Conservation (phyloP, 1,140 invertebrate species). For the Dermatophagoides farinae region DNA sequence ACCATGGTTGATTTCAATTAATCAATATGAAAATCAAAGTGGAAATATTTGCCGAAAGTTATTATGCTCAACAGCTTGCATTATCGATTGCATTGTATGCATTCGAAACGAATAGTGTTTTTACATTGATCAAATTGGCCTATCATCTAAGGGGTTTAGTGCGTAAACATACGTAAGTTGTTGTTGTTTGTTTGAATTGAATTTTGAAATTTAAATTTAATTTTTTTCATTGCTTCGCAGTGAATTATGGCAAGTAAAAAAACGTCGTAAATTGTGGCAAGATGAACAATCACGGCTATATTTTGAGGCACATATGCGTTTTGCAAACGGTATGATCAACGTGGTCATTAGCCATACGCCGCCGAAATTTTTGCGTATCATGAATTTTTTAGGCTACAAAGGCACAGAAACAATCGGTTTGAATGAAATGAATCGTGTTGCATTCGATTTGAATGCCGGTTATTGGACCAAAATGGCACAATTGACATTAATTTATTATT, state of each 20-base stretch:
- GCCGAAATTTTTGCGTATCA: constrained; percentile 1
- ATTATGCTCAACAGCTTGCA: background rate
- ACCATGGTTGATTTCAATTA: no score
- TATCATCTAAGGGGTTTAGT: background rate
- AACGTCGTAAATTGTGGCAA: background rate
- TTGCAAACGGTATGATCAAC: background rate
- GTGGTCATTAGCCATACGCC: constrained; percentile 4
- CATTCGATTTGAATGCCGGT: constrained; percentile 2
- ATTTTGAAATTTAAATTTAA: background rate
- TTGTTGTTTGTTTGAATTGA: background rate
- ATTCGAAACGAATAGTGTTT: constrained; percentile 4
- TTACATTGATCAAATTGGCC: constrained; percentile 7
- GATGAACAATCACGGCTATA: background rate
- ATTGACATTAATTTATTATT: background rate
- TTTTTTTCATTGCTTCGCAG: background rate
- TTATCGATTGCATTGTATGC: background rate
- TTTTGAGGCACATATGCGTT: background rate
- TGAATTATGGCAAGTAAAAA: background rate
- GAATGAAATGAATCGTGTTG: background rate
- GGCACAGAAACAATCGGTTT: background rate
- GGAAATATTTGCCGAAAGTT: constrained; percentile 3
- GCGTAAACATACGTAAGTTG: constrained; percentile 4
- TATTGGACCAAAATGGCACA: background rate
- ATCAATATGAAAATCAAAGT: background rate
- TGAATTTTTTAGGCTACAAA: background rate